Conservation (phyloP, 2,113 vertebrate genomes). For the Puntigrus tetrazona region DNA sequence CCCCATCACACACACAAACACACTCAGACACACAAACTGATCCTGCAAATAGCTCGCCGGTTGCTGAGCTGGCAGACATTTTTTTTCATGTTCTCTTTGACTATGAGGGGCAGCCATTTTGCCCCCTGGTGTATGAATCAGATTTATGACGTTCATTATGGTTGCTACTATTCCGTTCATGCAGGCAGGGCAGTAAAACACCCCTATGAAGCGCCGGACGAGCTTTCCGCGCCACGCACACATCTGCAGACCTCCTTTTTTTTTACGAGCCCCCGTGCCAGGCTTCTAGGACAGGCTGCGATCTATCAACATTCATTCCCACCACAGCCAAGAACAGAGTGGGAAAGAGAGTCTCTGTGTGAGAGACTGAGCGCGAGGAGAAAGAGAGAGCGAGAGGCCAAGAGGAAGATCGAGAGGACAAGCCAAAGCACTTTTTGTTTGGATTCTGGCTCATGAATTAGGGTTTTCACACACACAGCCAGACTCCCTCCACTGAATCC, state of each 20-base stretch:
- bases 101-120: constrained; percentile 35
- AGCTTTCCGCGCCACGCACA: neutral
- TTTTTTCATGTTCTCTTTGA: constrained; percentile 40
- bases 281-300: constrained; percentile 46
- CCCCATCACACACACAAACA: constrained; percentile 32
- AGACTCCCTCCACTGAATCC: constrained; percentile 19
- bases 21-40: constrained; percentile 43
- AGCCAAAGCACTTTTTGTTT: constrained; percentile 33
- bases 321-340: constrained; percentile 43
- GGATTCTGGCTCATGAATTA: constrained; percentile 27
- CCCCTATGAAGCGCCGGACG: constrained; percentile 8
- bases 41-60: constrained; percentile 25
- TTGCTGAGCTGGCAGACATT: constrained; percentile 51
- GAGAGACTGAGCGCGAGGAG: neutral
- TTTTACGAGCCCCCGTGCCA: constrained; percentile 54
- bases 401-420: constrained; percentile 15
- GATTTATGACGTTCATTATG: constrained; percentile 70
- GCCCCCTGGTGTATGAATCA: constrained; percentile 51
- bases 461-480: constrained; percentile 41
- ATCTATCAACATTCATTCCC: constrained; percentile 56
- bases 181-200: constrained; percentile 60
- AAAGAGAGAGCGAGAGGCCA: constrained; percentile 4
- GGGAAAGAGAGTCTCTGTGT: constrained; percentile 26
- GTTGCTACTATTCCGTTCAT: constrained; percentile 50
- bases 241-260: constrained; percentile 32